Conservation (phyloP, 2,113 vertebrate genomes). For the Xenopus borealis region DNA sequence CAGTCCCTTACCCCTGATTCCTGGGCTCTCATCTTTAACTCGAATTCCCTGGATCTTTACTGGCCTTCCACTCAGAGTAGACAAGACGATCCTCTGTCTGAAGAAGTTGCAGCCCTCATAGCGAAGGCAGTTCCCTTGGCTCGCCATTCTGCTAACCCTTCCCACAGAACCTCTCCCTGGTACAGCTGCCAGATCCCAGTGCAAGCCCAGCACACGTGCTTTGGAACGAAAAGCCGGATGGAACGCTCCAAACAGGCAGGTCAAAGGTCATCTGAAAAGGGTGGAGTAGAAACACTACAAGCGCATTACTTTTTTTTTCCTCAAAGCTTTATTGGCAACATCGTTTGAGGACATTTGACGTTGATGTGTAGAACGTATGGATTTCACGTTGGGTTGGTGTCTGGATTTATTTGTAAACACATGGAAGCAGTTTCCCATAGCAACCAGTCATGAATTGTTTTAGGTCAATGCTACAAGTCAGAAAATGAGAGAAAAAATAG, state of each 20-base stretch:
- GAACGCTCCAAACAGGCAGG: conserved; percentile 52
- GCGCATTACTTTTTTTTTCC: neutral
- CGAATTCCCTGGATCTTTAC: conserved; percentile 81
- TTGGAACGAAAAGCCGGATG: conserved; percentile 65
- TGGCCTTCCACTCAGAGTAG: conserved; percentile 82
- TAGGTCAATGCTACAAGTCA: no score
- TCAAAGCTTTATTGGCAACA: conserved; percentile 38
- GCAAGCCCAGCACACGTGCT: conserved; percentile 60
- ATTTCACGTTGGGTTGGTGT: conserved; percentile 66
- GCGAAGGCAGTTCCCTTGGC: conserved; percentile 60
- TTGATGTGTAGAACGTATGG: conserved; percentile 57
- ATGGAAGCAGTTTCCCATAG: conserved; percentile 51
- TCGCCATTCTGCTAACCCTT: conserved; percentile 71
- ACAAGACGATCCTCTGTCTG: conserved; percentile 82
- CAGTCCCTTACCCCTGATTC: conserved; percentile 73
- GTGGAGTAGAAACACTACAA: conserved; percentile 6
- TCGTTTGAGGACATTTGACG: neutral
- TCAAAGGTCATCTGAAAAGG: conserved; percentile 50
- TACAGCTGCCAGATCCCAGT: conserved; percentile 40
- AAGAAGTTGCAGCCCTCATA: conserved; percentile 86
- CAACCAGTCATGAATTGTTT: no score
- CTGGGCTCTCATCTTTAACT: conserved; percentile 82
- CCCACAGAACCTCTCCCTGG: conserved; percentile 12
- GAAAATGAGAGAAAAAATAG: no score
- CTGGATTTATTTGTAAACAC: conserved; percentile 49